Evolutionary conservation across 37 sponge, comb jelly and placozoan species (phyloP), one percentile per base, ranked within the genome.

Genomic region (Eunapius fragilis): DNA sequence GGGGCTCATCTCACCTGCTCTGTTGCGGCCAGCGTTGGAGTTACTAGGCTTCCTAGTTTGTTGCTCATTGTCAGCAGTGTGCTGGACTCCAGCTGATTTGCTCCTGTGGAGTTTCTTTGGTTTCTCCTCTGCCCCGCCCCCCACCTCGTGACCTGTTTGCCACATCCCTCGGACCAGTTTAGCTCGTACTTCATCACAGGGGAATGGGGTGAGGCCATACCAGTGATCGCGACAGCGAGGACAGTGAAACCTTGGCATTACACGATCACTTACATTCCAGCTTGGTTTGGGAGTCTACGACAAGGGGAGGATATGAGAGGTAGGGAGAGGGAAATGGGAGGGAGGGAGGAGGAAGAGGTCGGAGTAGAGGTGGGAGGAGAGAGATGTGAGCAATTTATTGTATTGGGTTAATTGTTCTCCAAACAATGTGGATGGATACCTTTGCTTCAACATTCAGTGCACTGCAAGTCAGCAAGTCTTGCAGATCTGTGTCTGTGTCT

Each of bases 201-300:
- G 96, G 31, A 72, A 81, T 38, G 85, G 41, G 0, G 89, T 92
- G 24, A 95, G 49, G 24, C 93, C 93, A 37, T 95, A 95, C 91
- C 90, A 95, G 80, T 92, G 96, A 70, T 96, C 96, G 35, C 93
- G 37, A 41, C 96, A 96, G 2, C 96, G 85, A 22, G 88, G 89
- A 38, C 96, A 96, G 71, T 96, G 96, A 47, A 92, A 96, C 28
- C 68, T 69, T 25, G 96, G 93, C 7, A 90, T 90, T 34, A 71
- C 83, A 25, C 88, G 81, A 25, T 90, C 93, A 27, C 96, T 93
- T 67, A 91, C 71, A 6, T 70, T 75, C 93, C 93, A 96, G 84
- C 92, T 92, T 69, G 58, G 81, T 47, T 74, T 72, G 27, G 1
- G 78, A 11, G 27, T 48, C 45, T 77, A 45, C 12, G 11, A 22